Evolutionary conservation across 2,888 invertebrate species (phyloP).

Genomic region (Nebria brevicollis): DNA sequence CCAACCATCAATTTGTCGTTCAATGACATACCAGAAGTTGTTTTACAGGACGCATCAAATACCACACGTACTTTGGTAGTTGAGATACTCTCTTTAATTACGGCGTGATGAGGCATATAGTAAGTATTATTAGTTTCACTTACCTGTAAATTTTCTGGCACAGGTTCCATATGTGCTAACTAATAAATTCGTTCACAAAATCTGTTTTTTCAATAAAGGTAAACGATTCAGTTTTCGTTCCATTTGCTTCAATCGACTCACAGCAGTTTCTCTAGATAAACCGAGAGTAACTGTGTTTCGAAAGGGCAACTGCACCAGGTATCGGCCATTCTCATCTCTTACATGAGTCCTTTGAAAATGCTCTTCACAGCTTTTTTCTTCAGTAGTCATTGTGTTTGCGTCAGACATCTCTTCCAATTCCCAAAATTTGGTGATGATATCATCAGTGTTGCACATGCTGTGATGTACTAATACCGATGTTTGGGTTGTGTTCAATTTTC

Average conservation of each 20-base stretch:
- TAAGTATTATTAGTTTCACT: slow-evolving; percentile 8
- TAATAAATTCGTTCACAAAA: background rate
- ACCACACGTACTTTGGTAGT: slow-evolving; percentile 51
- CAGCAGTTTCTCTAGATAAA: background rate
- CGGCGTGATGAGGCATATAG: slow-evolving; percentile 50
- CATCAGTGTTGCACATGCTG: too few relatives aligned
- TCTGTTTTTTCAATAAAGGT: too few relatives aligned
- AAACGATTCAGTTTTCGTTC: background rate
- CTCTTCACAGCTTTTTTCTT: too few relatives aligned
- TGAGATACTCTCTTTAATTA: slow-evolving; percentile 46
- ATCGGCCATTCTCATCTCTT: background rate
- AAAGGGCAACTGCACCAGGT: too few relatives aligned
- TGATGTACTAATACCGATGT: too few relatives aligned
- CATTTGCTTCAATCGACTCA: background rate
- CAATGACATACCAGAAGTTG: slow-evolving; percentile 47
- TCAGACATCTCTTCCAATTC: too few relatives aligned
- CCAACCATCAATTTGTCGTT: slow-evolving; percentile 53
- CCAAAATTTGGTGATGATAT: too few relatives aligned
- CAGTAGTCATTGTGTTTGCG: too few relatives aligned
- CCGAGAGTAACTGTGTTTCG: background rate
- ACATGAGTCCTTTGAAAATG: background rate
- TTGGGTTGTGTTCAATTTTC: background rate
- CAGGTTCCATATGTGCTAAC: background rate
- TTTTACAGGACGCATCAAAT: slow-evolving; percentile 49
- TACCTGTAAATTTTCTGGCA: background rate